phyloP scores from a whole-genome alignment of 2,113 vertebrate genomes.

The Gasterosteus aculeatus region DNA sequence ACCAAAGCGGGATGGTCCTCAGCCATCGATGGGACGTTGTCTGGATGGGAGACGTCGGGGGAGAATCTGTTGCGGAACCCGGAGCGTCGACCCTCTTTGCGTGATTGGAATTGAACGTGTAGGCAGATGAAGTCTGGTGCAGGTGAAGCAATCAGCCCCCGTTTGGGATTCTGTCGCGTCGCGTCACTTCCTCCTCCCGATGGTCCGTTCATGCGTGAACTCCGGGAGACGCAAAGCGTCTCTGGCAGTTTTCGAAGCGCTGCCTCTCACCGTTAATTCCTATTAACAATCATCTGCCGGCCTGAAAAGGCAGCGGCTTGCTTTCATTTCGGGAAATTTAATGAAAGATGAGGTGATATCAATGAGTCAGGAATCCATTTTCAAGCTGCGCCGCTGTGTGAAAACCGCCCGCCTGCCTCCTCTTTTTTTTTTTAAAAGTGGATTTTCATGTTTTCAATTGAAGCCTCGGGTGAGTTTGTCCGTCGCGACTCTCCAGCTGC shows the following conservation, averaged over 20 bases:
- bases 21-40: too few species aligned
- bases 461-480: conserved; percentile 6
- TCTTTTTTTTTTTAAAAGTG: not conserved
- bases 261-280: conserved; percentile 13
- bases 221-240: not conserved
- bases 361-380: conserved; percentile 18
- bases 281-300: conserved; percentile 18
- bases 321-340: conserved; percentile 31
- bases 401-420: not conserved
- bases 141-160: too few species aligned
- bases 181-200: conserved; percentile 8
- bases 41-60: too few species aligned
- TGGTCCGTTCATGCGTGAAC: not conserved
- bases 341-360: conserved; percentile 22
- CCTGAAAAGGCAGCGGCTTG: conserved; percentile 18
- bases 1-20: conserved; percentile 14
- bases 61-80: too few species aligned
- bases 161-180: not conserved
- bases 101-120: too few species aligned
- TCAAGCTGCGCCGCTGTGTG: not conserved
- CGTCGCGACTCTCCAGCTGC: not conserved
- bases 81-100: too few species aligned
- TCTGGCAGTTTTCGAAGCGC: not conserved
- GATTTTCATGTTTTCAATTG: conserved; percentile 18
- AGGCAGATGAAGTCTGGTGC: too few species aligned